These are phyloP conservation scores for Acronicta psi DNA, from an alignment of 2,888 invertebrate genomes.

Conservation along the genomic window DNA sequence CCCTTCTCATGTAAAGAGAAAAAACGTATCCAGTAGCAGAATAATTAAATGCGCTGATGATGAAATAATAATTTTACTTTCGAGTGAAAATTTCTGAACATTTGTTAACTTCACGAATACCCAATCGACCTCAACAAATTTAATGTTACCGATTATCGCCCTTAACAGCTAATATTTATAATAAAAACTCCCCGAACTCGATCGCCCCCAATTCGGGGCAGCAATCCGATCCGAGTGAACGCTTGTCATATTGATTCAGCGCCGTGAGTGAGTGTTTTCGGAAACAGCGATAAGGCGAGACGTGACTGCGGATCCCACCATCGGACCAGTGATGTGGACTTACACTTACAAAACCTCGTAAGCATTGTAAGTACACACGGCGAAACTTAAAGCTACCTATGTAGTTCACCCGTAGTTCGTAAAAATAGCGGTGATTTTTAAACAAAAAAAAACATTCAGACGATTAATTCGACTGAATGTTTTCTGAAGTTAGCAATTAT, in stretches of 20 bases:
- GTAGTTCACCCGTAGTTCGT: too few species aligned
- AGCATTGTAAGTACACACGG: constrained; percentile 53
- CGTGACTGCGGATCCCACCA: constrained; percentile 73
- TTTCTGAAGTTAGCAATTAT: too few species aligned
- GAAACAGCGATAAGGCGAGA: constrained; percentile 78
- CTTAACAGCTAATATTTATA: constrained; percentile 38
- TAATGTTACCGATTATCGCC: constrained; percentile 23
- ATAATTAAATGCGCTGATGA: too few species aligned
- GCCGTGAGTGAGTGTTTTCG: constrained; percentile 81
- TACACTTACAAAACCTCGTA: constrained; percentile 62
- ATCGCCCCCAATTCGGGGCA: constrained; percentile 69
- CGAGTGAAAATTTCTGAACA: too few species aligned
- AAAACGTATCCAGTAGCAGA: too few species aligned
- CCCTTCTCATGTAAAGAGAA: too few species aligned
- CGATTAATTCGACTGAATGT: too few species aligned
- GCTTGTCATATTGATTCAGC: constrained; percentile 83
- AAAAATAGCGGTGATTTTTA: too few species aligned
- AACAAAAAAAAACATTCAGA: too few species aligned
- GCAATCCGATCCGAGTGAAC: constrained; percentile 79
- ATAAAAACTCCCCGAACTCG: constrained; percentile 34
- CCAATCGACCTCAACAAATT: constrained; percentile 10
- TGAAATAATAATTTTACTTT: too few species aligned
- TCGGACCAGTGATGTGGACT: constrained; percentile 74
- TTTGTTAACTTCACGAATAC: not conserved
- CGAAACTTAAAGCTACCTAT: too few species aligned